Base-by-base conservation (phyloP, 1,140 invertebrate genomes). In the Pachyrhynchus sulphureomaculatus region DNA sequence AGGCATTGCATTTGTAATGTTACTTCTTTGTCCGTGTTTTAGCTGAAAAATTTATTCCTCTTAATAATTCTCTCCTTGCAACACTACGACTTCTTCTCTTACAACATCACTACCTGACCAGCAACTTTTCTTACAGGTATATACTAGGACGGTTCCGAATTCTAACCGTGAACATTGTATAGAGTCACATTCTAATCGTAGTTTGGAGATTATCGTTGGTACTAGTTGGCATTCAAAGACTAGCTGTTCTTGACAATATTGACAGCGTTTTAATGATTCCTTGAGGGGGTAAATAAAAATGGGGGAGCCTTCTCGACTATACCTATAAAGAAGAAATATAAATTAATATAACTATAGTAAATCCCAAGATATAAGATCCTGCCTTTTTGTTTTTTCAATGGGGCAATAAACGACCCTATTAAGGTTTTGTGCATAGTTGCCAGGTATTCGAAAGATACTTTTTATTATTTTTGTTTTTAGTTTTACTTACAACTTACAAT, bases 181-280 rank as follows among this genome's bases (percentile, higher is more conserved):
- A 36, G 72, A 51, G 55, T 84, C 82, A 20, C 71, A 77, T 3
- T 76, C 79, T 13, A 91, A 73, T 55, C 77, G 78, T 8, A 94
- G 75, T 53, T 86, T 85, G 26, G 87, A 84, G 49, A 93, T 86
- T 4, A 93, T 78, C 9, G 87, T 87, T 2, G 92, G 88, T 36
- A 93, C 76, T 39, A 95, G 75, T 79, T 95, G 92, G 3, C 93
- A 72, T 75, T 95, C 92, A 73, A 90, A 93, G 2, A 83, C 81
- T 64, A 88, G 80, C 45, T 85, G 82, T 4, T 83, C 82, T 17
- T 86, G 84, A 72, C 92, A 95, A 67, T 90, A 80, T 39, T 75
- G 74, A 72, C 91, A 94, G 58, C 79, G 77, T 1, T 79, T 79
- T 13, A 82, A 75, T 8, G 76, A 76, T 18, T 80, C 78, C 24